Evolutionary conservation across 2,113 vertebrate species (phyloP), one percentile per base, ranked within the genome.

Genomic region (Caranx ignobilis): DNA sequence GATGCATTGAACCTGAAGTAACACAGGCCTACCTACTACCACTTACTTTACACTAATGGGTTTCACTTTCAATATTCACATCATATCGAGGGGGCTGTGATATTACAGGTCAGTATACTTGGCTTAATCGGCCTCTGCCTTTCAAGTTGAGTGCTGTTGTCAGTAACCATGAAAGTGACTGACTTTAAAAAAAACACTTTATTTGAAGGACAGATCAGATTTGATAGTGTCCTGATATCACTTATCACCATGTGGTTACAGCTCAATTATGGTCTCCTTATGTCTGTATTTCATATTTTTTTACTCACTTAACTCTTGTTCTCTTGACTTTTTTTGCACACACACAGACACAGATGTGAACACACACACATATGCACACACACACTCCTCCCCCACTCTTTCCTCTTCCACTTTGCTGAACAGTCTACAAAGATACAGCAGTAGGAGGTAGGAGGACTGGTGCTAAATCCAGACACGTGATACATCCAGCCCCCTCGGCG

Each of bases 391-490:
- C 84, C 78, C 84, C 73, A 75, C 69, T 77, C 70, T 66, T 75
- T 43, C 50, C 57, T 87, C 74, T 86, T 92, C 73, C 81, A 89
- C 87, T 80, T 85, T 83, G 45, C 71, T 88, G 81, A 89, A 84
- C 84, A 83, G 71, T 86, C 64, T 63, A 79, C 80, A 86, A 78
- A 84, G 84, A 85, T 82, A 62, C 79, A 83, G 88, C 85, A 84
- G 79, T 79, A 80, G 87, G 82, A 88, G 89, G 77, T 71, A 85
- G 79, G 72, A 86, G 76, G 75, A 86, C 85, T 68, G 72, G 79
- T 85, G 77, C 88, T 89, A 82, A 92, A 88, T 87, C 89, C 75
- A 88, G 67, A 91, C 92, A 91, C 86, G 85, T 91, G 91, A 90
- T 88, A 76, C 52, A 87, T 86, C 67, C 82, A 83, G 84, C 82